A percentile compares a stretch with the other conserved stretches of the same genome.
Conservation (phyloP, 2,888 invertebrate genomes). For the Ochropleura plecta region DNA sequence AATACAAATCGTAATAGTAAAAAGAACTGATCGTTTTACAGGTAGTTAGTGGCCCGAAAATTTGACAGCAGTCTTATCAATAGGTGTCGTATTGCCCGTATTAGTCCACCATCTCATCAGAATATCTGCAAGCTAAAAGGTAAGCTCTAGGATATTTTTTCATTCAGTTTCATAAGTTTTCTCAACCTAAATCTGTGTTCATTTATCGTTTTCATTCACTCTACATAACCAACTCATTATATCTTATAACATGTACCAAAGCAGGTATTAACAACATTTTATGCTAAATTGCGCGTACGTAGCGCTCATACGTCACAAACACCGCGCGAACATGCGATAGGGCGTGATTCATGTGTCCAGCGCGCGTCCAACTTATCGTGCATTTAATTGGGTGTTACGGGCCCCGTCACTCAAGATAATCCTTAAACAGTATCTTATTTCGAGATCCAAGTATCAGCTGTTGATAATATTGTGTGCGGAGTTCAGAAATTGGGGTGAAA, state of each 20-base stretch:
- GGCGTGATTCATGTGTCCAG: slow-evolving; percentile 76
- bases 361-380: slow-evolving; percentile 76
- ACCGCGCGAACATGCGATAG: slow-evolving; percentile 61
- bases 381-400: slow-evolving; percentile 84
- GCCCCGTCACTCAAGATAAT: slow-evolving; percentile 84
- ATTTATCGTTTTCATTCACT: neutral
- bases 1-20: too few relatives aligned
- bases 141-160: neutral
- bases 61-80: too few relatives aligned
- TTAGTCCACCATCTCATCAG: neutral
- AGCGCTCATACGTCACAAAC: slow-evolving; percentile 66
- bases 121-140: too few relatives aligned
- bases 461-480: slow-evolving; percentile 71
- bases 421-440: slow-evolving; percentile 81
- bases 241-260: neutral
- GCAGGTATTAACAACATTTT: slow-evolving; percentile 27
- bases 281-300: slow-evolving; percentile 29
- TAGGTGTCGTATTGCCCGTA: too few relatives aligned
- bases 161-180: neutral
- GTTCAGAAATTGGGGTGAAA: slow-evolving; percentile 20
- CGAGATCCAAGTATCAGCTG: slow-evolving; percentile 80
- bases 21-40: too few relatives aligned
- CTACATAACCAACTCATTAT: neutral
- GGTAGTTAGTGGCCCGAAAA: too few relatives aligned
- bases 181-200: neutral